Percentiles rank a stretch among this genome's conserved stretches.
Conservation (phyloP, 2,797 vertebrate species). For the Rhabdophis nuchalis region DNA sequence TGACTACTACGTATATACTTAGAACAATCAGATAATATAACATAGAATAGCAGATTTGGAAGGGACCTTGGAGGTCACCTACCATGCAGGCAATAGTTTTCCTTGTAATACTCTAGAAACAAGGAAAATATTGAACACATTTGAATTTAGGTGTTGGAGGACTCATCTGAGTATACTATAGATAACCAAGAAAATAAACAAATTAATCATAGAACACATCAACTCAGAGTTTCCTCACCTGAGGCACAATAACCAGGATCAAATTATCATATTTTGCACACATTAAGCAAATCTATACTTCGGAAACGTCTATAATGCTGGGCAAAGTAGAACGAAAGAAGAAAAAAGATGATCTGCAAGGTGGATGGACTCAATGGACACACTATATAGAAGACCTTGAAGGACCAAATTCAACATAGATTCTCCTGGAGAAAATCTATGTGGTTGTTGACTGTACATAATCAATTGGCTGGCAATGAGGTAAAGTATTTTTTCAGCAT, state of each 20-base stretch:
- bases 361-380: not conserved
- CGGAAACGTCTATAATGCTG: not conserved
- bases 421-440: not conserved
- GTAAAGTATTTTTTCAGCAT: not conserved
- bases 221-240: not conserved
- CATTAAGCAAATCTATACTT: not conserved
- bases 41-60: not conserved
- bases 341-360: not conserved
- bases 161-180: not conserved
- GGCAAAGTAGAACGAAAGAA: not conserved
- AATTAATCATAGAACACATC: not conserved
- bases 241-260: not conserved
- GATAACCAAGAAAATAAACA: not conserved
- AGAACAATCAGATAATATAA: not conserved
- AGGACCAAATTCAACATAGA: not conserved
- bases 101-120: not conserved
- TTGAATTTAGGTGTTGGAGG: not conserved
- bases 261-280: not conserved
- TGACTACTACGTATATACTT: not conserved
- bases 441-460: not conserved
- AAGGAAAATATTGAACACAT: not conserved
- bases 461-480: not conserved
- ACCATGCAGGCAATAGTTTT: not conserved
- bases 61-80: not conserved
- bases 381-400: not conserved